Base-by-base conservation (phyloP, 2,888 invertebrate species). In the Heteromyza rotundicornis region DNA sequence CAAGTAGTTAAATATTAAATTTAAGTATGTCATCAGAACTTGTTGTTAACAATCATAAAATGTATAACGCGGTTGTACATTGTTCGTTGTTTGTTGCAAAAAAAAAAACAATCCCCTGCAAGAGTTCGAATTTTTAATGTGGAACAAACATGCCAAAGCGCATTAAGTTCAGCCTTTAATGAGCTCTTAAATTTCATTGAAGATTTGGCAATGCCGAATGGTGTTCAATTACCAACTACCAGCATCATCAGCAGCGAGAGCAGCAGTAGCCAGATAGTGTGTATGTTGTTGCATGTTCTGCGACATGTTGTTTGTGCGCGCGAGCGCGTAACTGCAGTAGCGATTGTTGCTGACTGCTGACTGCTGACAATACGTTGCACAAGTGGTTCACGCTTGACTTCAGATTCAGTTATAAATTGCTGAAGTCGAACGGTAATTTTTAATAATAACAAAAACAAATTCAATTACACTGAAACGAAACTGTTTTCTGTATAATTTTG, bases 141-240 rank as follows among this genome's bases (percentile, higher is more conserved):
- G 14, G 47, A 47, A 19, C 47, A 20, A 19, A 47, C 47, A 47
- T 20, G 47, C 47, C 47, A 19, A 3, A 19, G 47, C 47, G 20
- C 47, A 47, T 47, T 47, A 47, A 47, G 20, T 20, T 20, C 47
- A 47, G 20, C 47, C 47, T 47, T 47, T 47, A 20, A 47, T 47
- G 47, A 47, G 20, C 47, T 3, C 47, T 47, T 47, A 14, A 19
- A 14, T 47, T 47, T 47, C 47, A 47, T 17, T 19, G 19, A 47
- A 8, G 19, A 20, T 47, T 5, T 14, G 8, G 47, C 20, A 40
- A 47, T 47, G 47, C 47, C 3, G 20, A 17, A 8, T 19, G 47
- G 47, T 47, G 20, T 47, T 19, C 47, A 19, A 17, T 47, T 47
- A 47, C 47, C 27, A 10, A 27, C 27, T 27, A 10, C 27, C 27